Percentiles rank a stretch among this genome's conserved stretches.
These are phyloP conservation scores for Varanus komodoensis DNA, from an alignment of 2,113 vertebrate species.

Conservation along the genomic window DNA sequence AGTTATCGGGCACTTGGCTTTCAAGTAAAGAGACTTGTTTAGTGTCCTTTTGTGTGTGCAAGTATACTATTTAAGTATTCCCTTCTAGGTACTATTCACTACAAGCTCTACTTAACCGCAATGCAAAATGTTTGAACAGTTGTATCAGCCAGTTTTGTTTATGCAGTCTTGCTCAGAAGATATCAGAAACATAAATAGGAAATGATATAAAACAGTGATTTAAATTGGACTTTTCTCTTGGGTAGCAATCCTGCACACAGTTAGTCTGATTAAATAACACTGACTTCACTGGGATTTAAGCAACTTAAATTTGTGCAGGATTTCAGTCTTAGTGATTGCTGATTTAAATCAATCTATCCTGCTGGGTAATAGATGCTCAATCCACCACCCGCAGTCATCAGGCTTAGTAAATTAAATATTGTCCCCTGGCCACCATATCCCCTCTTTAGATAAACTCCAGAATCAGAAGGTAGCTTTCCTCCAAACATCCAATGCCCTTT, in stretches of 20 bases:
- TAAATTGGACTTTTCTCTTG: constrained; percentile 10
- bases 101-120: not conserved
- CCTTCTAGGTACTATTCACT: not conserved
- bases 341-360: constrained; percentile 18
- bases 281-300: constrained; percentile 8
- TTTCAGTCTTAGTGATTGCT: constrained; percentile 7
- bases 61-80: not conserved
- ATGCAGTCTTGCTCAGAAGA: not conserved
- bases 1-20: not conserved
- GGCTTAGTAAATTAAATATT: constrained; percentile 22
- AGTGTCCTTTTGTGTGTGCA: not conserved
- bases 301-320: not conserved
- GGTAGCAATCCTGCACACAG: not conserved
- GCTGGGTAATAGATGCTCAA: constrained; percentile 2
- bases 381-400: not conserved
- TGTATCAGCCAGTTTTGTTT: not conserved
- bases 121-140: not conserved
- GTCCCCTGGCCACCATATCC: not conserved
- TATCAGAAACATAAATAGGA: not conserved
- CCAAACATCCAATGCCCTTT: not conserved
- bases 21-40: not conserved
- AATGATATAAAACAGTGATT: not conserved
- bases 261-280: not conserved
- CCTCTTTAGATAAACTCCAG: not conserved
- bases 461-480: not conserved